phyloP scores from a whole-genome alignment of 2,888 invertebrate genomes.

The Nemotelus pantherinus region DNA sequence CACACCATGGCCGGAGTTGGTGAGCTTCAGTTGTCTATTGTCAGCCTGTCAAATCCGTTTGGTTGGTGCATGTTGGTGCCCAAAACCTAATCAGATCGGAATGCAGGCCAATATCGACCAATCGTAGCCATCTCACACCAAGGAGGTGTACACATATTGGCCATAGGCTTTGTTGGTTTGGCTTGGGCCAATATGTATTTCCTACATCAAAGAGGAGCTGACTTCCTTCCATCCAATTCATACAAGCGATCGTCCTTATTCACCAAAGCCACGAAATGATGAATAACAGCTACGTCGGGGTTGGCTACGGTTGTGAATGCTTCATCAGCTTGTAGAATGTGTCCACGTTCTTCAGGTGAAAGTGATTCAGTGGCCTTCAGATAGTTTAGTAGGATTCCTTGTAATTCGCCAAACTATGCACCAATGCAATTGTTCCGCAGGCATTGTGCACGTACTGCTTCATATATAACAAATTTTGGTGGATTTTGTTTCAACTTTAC shows the following conservation, averaged over 20 bases:
- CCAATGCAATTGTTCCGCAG: conserved; percentile 96
- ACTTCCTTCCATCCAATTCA: conserved; percentile 86
- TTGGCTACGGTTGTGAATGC: conserved; percentile 84
- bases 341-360: conserved; percentile 79
- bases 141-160: too few species aligned
- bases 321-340: conserved; percentile 75
- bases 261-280: conserved; percentile 91
- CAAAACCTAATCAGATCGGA: too few species aligned
- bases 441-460: conserved; percentile 93
- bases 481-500: conserved; percentile 69
- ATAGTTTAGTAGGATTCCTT: conserved; percentile 78
- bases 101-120: too few species aligned
- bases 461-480: conserved; percentile 82
- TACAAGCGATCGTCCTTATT: conserved; percentile 83
- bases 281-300: conserved; percentile 80
- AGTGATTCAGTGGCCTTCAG: conserved; percentile 75
- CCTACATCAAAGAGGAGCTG: too few species aligned
- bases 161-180: too few species aligned
- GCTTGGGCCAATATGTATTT: too few species aligned
- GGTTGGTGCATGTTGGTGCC: too few species aligned
- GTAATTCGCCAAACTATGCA: conserved; percentile 94
- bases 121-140: too few species aligned
- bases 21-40: too few species aligned
- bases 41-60: too few species aligned
- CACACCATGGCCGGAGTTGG: too few species aligned